These are phyloP conservation scores for Corythornis leucogaster DNA, from an alignment of 2,797 vertebrate genomes.

Conservation along the genomic window DNA sequence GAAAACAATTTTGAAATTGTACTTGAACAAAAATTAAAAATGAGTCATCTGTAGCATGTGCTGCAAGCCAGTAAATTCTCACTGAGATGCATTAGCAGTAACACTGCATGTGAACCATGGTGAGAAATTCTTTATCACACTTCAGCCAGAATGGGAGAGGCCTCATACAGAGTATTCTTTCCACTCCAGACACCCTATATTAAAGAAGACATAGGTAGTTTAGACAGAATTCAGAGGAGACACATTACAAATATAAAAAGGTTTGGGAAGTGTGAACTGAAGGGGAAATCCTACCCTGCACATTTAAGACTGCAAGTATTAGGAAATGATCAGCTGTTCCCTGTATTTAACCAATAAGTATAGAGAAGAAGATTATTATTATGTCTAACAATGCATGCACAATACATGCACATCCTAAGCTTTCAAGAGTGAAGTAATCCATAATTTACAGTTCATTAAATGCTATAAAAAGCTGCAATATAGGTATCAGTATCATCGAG, in stretches of 20 bases:
- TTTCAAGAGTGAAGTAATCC: neutral
- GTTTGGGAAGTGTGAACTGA: neutral
- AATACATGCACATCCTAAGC: neutral
- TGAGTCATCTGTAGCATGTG: neutral
- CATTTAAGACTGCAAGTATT: neutral
- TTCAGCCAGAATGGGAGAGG: neutral
- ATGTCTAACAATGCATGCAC: neutral
- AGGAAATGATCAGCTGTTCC: neutral
- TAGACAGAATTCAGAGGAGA: neutral
- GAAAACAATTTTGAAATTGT: neutral
- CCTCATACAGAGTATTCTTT: neutral
- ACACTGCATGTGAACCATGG: neutral
- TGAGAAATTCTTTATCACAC: neutral
- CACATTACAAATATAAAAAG: neutral
- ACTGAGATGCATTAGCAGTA: neutral
- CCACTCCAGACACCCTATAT: neutral
- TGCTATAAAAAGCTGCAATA: neutral
- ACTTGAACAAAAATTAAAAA: neutral
- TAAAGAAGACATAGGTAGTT: neutral
- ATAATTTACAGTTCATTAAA: conserved; percentile 1
- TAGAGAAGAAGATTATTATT: neutral
- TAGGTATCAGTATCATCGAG: neutral
- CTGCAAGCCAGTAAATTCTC: neutral
- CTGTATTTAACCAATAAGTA: neutral
- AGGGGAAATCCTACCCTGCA: neutral